Base-by-base conservation (phyloP, 2,888 invertebrate genomes). In the Monochamus alternatus region DNA sequence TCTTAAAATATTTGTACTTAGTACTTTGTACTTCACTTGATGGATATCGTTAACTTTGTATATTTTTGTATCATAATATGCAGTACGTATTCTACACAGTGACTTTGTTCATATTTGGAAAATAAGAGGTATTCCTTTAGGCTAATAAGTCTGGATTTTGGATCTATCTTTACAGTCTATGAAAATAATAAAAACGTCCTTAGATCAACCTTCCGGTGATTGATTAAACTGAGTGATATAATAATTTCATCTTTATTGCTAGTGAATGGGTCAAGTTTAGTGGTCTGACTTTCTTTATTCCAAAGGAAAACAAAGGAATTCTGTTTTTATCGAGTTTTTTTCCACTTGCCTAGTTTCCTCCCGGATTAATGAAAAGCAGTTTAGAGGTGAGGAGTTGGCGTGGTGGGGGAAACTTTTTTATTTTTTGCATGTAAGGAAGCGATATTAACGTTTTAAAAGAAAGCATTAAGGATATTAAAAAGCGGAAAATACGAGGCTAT, bases 221-320 rank as follows among this genome's bases (percentile, higher is more conserved):
- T 62, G 32, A 62, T 38, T 12, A 62, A 30, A 38, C 1, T 5
- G 62, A 62, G 10, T 12, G 3, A 7, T 12, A 1, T 8, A 38
- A 38, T 62, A 62, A 62, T 38, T 62, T 62, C 38, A 62, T 12
- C 38, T 62, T 62, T 62, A 62, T 62, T n/a, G 38, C 10, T 31
- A 8, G 30, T 59, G 31, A 3, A 47, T 47, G 47, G 47, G 55
- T 55, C 55, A 55, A 55, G 55, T 55, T 55, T n/a, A 55, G 55
- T 4, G 55, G 14, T 5, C 3, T 55, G n/a, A 22, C 55, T 12
- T 12, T 14, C 8, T 55, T 55, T 55, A 55, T 55, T 7, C 55
- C 5, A 55, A 55, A 55, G 2, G n/a, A 55, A n/a, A 55, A 22
- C 55, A 55, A 7, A 14, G 14, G n/a, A 14, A 55, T 55, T 55